Evolutionary conservation across 2,113 vertebrate species (phyloP).

Genomic region (Dromiciops gliroides): DNA sequence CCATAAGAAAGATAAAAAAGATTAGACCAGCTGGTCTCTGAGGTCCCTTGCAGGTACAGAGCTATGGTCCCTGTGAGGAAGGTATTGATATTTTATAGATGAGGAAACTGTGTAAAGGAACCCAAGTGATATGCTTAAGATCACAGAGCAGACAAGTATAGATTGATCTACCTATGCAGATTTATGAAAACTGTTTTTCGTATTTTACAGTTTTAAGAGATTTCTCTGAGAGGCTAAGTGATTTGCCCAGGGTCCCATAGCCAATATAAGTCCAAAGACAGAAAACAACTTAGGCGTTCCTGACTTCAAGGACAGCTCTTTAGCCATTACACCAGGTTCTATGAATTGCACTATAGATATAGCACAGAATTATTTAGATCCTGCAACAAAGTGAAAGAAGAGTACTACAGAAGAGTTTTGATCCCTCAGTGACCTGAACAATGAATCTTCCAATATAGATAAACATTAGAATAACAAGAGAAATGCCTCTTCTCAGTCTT

Average conservation of each 20-base stretch:
- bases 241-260: background rate
- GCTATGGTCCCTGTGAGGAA: background rate
- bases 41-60: background rate
- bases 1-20: background rate
- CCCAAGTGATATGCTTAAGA: background rate
- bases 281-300: background rate
- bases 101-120: background rate
- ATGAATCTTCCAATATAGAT: background rate
- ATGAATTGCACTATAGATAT: background rate
- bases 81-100: background rate
- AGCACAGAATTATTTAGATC: background rate
- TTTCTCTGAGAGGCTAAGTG: background rate
- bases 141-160: background rate
- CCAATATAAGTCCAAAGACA: background rate
- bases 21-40: background rate
- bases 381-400: background rate
- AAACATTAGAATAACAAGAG: background rate
- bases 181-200: background rate
- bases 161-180: background rate
- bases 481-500: background rate
- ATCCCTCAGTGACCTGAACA: background rate
- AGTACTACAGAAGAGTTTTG: background rate
- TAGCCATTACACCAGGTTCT: background rate
- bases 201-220: background rate
- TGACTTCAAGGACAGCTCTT: background rate